phyloP scores from a whole-genome alignment of 2,888 invertebrate species.

The Carterocephalus palaemon region DNA sequence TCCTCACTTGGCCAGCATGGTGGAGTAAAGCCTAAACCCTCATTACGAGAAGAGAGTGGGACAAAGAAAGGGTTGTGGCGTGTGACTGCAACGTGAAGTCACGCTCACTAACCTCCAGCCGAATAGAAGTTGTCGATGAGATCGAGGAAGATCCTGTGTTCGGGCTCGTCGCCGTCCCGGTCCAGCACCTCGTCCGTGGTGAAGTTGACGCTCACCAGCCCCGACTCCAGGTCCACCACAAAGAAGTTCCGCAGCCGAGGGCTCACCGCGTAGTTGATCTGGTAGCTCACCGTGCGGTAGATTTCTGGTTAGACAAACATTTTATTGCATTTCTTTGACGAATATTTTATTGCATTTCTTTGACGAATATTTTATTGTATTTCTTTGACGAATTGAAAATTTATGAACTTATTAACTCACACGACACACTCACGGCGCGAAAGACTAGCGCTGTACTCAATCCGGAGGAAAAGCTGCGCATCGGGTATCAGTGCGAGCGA shows the following conservation, averaged over 20 bases:
- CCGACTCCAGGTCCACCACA: constrained; percentile 66
- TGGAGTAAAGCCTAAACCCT: too few species aligned
- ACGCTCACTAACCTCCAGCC: constrained; percentile 59
- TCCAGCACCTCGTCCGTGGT: constrained; percentile 67
- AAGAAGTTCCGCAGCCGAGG: constrained; percentile 70
- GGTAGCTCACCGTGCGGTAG: constrained; percentile 75
- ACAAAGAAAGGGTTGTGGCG: neutral
- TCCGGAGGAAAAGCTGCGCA: too few species aligned
- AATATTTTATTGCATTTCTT: too few species aligned
- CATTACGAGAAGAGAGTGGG: too few species aligned
- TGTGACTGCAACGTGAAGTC: neutral
- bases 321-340: neutral
- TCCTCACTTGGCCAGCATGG: too few species aligned
- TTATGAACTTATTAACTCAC: too few species aligned
- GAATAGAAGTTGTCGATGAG: constrained; percentile 75
- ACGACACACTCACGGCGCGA: too few species aligned
- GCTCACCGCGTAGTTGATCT: constrained; percentile 69
- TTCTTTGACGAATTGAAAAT: too few species aligned
- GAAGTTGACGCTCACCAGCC: constrained; percentile 66
- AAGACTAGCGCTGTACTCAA: too few species aligned
- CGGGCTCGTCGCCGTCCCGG: constrained; percentile 65
- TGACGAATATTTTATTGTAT: too few species aligned
- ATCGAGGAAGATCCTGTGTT: constrained; percentile 67
- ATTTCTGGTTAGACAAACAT: constrained; percentile 50
- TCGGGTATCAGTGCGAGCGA: too few species aligned